phyloP scores from a whole-genome alignment of 1,140 invertebrate species.

The Theocolax elegans region DNA sequence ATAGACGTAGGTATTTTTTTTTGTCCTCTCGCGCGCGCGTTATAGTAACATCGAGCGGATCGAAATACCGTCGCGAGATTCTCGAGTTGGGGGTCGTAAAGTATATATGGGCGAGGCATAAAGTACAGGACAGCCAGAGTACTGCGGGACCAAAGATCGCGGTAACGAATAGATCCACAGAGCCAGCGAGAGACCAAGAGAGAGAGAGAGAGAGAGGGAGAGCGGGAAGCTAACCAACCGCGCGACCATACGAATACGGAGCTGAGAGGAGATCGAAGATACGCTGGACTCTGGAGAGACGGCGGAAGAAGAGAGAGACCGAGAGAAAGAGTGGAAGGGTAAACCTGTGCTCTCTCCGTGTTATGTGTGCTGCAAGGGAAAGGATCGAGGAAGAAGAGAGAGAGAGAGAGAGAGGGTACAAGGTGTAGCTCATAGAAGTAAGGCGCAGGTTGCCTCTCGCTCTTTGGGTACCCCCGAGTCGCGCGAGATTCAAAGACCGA shows the following conservation, averaged over 20 bases:
- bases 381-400: neutral
- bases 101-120: conserved; percentile 40
- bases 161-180: neutral
- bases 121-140: conserved; percentile 25
- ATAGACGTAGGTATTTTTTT: no score
- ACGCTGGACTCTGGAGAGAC: conserved; percentile 22
- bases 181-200: neutral
- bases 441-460: conserved; percentile 23
- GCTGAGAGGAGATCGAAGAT: conserved; percentile 35
- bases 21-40: no score
- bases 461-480: conserved; percentile 6
- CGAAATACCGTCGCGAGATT: no score
- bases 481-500: conserved; percentile 38
- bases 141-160: neutral
- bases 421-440: conserved; percentile 16
- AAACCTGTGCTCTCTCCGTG: neutral
- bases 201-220: neutral
- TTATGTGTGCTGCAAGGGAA: no score
- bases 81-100: conserved; percentile 13
- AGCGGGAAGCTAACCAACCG: neutral
- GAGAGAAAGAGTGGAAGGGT: conserved; percentile 4
- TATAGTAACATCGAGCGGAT: no score
- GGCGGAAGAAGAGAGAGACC: conserved; percentile 6
- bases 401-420: conserved; percentile 2
- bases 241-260: no score